A percentile compares a stretch with the other conserved stretches of the same genome.
Evolutionary conservation across 2,797 vertebrate genomes (phyloP).

Genomic region (Enteromius viviparus): DNA sequence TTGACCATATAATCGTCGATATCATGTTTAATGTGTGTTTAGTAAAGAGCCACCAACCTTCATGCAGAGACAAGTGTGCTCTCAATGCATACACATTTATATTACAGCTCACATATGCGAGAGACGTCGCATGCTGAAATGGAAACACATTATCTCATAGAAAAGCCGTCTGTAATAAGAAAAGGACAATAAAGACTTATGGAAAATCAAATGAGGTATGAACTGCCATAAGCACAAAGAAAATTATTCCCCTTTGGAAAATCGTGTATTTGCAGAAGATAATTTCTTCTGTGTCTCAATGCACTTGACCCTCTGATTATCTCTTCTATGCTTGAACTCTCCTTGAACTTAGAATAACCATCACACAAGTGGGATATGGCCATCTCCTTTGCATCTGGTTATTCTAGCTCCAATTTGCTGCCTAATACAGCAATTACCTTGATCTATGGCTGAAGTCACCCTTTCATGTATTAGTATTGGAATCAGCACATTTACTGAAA

Average conservation of each 20-base stretch:
- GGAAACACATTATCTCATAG: conserved; percentile 57
- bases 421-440: conserved; percentile 93
- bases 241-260: conserved; percentile 93
- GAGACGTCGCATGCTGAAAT: conserved; percentile 41
- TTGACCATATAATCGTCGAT: conserved; percentile 55
- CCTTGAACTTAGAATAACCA: conserved; percentile 94
- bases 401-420: conserved; percentile 96
- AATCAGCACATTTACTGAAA: conserved; percentile 87
- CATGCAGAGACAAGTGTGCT: neutral
- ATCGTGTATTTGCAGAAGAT: conserved; percentile 95
- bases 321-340: conserved; percentile 96
- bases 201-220: conserved; percentile 89
- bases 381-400: conserved; percentile 96
- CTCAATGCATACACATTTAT: conserved; percentile 35
- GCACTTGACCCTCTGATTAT: conserved; percentile 86
- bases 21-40: conserved; percentile 39
- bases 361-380: conserved; percentile 81
- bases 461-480: conserved; percentile 82
- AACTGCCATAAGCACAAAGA: conserved; percentile 91
- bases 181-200: conserved; percentile 83
- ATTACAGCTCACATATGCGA: conserved; percentile 50
- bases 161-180: conserved; percentile 78
- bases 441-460: conserved; percentile 89
- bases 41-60: conserved; percentile 24
- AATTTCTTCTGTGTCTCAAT: conserved; percentile 87